A percentile compares a stretch with the other conserved stretches of the same genome.
phyloP scores from a whole-genome alignment of 2,888 invertebrate species.

The Clanis bilineata region DNA sequence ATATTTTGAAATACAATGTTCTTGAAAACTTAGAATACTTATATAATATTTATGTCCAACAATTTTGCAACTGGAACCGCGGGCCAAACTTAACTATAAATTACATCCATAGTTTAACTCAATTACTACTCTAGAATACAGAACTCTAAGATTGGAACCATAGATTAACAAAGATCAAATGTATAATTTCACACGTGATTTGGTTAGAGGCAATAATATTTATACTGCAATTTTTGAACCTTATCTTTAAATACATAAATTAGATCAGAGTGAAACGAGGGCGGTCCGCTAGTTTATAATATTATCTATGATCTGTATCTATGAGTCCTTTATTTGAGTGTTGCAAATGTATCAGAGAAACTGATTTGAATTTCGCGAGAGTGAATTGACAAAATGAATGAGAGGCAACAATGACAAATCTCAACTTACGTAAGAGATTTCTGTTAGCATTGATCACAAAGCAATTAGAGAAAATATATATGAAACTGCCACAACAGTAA shows the following conservation, averaged over 20 bases:
- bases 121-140: neutral
- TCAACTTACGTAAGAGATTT: too few relatives aligned
- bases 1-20: neutral
- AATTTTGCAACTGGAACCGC: neutral
- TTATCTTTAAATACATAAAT: conserved; percentile 9
- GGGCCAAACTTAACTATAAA: neutral
- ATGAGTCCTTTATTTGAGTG: neutral
- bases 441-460: too few relatives aligned
- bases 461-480: too few relatives aligned
- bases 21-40: too few relatives aligned
- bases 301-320: conserved; percentile 1
- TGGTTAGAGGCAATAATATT: conserved; percentile 3
- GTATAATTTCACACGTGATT: conserved; percentile 11
- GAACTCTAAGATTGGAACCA: neutral
- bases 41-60: neutral
- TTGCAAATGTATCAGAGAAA: neutral
- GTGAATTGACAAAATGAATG: neutral
- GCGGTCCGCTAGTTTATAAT: neutral
- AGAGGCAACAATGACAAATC: neutral
- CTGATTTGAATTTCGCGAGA: neutral
- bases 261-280: neutral
- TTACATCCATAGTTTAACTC: neutral
- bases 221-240: conserved; percentile 9
- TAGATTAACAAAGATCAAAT: neutral
- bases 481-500: too few relatives aligned